These are phyloP conservation scores for Sardinella longiceps DNA, from an alignment of 2,797 vertebrate genomes.

Conservation along the genomic window DNA sequence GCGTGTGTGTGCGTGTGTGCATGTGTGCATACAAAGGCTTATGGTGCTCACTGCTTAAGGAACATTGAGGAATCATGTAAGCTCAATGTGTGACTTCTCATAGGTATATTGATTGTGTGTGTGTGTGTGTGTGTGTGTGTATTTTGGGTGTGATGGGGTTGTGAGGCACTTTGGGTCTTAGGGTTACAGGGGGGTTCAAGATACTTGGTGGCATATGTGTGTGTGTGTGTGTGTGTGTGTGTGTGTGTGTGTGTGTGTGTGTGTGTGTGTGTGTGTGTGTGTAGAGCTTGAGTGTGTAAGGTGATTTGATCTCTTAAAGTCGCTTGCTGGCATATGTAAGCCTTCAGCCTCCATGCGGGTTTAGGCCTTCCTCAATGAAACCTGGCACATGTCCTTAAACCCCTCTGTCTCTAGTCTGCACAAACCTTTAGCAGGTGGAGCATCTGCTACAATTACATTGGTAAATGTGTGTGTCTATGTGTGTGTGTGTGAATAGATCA, in stretches of 20 bases:
- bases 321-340: background rate
- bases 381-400: background rate
- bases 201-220: background rate
- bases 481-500: background rate
- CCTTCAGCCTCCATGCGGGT: background rate
- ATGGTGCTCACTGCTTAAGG: background rate
- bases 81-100: background rate
- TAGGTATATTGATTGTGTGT: no score
- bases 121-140: background rate
- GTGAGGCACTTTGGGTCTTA: background rate
- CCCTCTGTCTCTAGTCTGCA: background rate
- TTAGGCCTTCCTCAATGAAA: background rate
- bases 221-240: no score
- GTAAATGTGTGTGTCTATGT: background rate
- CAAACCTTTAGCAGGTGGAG: background rate
- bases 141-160: background rate
- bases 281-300: background rate
- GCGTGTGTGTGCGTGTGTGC: background rate
- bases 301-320: constrained; percentile 4
- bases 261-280: no score
- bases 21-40: background rate
- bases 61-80: background rate
- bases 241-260: no score
- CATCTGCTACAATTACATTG: background rate
- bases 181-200: background rate